These are phyloP conservation scores for Chlamydotis undulata DNA, from an alignment of 2,113 vertebrate genomes.

Conservation along the genomic window DNA sequence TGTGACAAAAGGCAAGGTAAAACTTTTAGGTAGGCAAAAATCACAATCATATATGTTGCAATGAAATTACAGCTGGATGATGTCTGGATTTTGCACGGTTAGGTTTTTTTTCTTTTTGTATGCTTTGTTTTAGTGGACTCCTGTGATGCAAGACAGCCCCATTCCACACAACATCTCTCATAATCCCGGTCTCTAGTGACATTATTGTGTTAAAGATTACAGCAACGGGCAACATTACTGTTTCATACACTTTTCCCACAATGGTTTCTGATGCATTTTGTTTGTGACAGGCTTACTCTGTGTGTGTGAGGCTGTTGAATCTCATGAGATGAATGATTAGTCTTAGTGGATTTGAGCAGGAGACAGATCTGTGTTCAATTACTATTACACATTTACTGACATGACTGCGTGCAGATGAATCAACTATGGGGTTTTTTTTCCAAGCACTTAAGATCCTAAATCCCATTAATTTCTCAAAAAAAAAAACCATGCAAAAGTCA, in stretches of 20 bases:
- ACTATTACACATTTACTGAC: not conserved
- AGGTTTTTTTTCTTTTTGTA: not conserved
- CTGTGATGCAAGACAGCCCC: not conserved
- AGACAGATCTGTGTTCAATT: not conserved
- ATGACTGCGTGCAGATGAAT: not conserved
- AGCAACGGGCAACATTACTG: not conserved
- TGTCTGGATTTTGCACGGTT: not conserved
- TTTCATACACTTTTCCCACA: not conserved
- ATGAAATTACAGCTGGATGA: not conserved
- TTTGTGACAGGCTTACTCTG: not conserved
- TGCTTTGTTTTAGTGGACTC: not conserved
- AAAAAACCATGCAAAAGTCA: not conserved
- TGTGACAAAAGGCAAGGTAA: not conserved
- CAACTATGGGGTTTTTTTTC: not conserved
- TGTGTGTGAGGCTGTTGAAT: not conserved
- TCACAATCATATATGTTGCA: not conserved
- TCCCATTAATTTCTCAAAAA: not conserved
- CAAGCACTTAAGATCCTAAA: not conserved
- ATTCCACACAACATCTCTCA: not conserved
- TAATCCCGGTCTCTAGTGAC: not conserved
- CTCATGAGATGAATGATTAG: not conserved
- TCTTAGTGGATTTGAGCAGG: not conserved
- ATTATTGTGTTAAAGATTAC: not conserved
- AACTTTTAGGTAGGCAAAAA: conserved; percentile 18
- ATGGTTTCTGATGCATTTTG: not conserved